A percentile compares a stretch with the other conserved stretches of the same genome.
phyloP scores from a whole-genome alignment of 1,140 invertebrate species.

The Ceratosolen fusciceps region DNA sequence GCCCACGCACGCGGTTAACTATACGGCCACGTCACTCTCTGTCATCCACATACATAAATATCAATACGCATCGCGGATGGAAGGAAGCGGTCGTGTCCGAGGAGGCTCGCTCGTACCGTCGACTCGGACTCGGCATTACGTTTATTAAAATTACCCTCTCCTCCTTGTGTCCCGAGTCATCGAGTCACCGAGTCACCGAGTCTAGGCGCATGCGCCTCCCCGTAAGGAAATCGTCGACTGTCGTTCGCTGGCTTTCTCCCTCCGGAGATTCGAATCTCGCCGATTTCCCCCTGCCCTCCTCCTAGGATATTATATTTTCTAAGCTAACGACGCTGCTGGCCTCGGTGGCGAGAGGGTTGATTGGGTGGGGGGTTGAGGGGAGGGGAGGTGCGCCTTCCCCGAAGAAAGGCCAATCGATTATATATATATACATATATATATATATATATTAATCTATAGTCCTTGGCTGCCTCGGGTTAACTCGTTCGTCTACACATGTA shows the following conservation, averaged over 20 bases:
- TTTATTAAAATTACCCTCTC: background rate
- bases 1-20: conserved; percentile 24
- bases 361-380: no score
- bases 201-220: no score
- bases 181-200: no score
- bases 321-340: background rate
- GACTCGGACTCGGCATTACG: background rate
- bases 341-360: no score
- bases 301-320: background rate
- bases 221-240: background rate
- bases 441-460: background rate
- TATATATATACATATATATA: conserved; percentile 7
- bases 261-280: conserved; percentile 13
- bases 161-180: background rate
- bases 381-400: no score
- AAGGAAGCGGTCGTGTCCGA: background rate
- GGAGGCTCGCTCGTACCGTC: background rate
- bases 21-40: background rate
- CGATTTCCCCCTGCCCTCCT: background rate
- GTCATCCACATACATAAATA: conserved; percentile 25
- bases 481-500: no score
- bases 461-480: background rate
- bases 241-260: background rate
- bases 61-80: conserved; percentile 21
- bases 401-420: background rate